Evolutionary conservation across 92 coral and sea anemone genomes (phyloP).

Genomic region (Phenganax subtilis): DNA sequence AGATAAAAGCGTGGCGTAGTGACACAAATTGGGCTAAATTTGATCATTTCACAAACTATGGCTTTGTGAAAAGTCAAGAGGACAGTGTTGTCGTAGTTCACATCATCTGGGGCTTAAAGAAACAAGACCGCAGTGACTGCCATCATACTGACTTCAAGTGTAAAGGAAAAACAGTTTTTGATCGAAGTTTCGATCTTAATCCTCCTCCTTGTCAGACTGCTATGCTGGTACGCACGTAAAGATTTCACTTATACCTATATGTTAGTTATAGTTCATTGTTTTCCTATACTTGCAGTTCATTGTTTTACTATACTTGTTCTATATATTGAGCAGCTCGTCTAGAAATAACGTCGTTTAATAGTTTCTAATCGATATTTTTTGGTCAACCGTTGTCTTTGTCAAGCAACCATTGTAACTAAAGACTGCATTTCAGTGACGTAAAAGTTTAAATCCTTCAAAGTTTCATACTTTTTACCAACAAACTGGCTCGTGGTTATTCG

Average conservation of each 20-base stretch:
- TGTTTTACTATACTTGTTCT: not conserved
- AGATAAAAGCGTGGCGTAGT: constrained; percentile 83
- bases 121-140: constrained; percentile 83
- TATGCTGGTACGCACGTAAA: constrained; percentile 57
- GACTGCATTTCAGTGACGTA: too few relatives aligned
- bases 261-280: not conserved
- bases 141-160: constrained; percentile 95
- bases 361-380: too few relatives aligned
- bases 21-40: constrained; percentile 91
- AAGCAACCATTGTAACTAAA: too few relatives aligned
- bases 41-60: constrained; percentile 57
- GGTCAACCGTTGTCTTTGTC: constrained; percentile 14
- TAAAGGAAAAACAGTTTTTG: constrained; percentile 84
- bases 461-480: too few relatives aligned
- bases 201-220: constrained; percentile 89
- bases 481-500: too few relatives aligned
- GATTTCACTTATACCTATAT: not conserved
- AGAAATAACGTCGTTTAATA: too few relatives aligned
- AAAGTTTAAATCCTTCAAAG: too few relatives aligned
- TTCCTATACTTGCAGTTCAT: not conserved
- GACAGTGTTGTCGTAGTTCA: constrained; percentile 71
- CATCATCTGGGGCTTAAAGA: constrained; percentile 86
- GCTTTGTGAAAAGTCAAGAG: constrained; percentile 81
- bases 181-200: constrained; percentile 80
- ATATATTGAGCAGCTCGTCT: too few relatives aligned